Percentiles rank a stretch among this genome's conserved stretches.
Evolutionary conservation across 2,797 vertebrate genomes (phyloP).

Genomic region (Crocodylus rhombifer): DNA sequence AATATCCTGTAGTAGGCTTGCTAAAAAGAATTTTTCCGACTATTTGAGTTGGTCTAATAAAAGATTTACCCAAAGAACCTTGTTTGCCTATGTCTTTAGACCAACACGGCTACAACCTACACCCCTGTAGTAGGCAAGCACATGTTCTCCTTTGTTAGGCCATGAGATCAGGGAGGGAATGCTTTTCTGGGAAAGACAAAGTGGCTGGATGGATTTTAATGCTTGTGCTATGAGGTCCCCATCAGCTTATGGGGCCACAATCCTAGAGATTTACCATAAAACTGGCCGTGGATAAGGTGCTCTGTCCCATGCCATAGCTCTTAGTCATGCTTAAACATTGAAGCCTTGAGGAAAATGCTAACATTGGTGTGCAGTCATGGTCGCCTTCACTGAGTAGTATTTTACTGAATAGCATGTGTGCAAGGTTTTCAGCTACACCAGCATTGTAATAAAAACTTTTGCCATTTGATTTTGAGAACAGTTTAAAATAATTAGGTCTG

Average conservation of each 20-base stretch:
- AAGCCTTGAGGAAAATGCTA: not conserved
- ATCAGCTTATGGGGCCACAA: not conserved
- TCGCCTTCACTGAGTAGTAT: no score
- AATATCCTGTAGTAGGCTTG: not conserved
- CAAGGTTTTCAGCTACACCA: no score
- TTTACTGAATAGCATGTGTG: no score
- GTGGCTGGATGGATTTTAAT: not conserved
- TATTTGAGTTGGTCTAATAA: no score
- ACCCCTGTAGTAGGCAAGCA: not conserved
- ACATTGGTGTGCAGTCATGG: not conserved
- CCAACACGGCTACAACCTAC: no score
- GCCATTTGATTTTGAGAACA: not conserved
- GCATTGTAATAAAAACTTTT: not conserved
- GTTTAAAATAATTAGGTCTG: not conserved
- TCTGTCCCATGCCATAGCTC: not conserved
- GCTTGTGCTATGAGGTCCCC: not conserved
- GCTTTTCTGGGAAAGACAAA: not conserved
- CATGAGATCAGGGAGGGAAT: not conserved
- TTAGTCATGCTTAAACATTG: not conserved
- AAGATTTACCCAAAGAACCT: no score
- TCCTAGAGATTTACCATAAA: not conserved
- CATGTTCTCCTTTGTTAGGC: rapidly evolving
- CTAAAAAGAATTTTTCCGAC: no score
- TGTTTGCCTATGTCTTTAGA: no score
- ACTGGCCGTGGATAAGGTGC: not conserved